Percentiles rank a stretch among this genome's conserved stretches.
Evolutionary conservation across 2,888 invertebrate genomes (phyloP).

Genomic region (Helleia helle): DNA sequence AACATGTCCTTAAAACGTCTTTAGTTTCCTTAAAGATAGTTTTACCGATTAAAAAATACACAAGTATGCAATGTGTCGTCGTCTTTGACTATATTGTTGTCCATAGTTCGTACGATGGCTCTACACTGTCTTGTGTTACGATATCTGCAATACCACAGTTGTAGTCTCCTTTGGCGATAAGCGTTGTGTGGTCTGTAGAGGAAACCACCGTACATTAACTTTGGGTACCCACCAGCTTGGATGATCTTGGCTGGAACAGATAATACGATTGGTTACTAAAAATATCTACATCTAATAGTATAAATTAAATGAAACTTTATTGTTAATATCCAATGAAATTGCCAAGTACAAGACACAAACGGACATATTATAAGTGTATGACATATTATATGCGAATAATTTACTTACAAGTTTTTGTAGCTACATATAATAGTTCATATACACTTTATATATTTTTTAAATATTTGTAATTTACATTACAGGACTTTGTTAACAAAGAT

Average conservation of each 20-base stretch:
- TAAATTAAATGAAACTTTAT: too few species aligned
- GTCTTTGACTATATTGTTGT: constrained; percentile 20
- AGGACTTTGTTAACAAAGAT: too few species aligned
- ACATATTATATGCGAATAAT: too few species aligned
- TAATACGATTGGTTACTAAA: background rate
- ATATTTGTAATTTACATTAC: too few species aligned
- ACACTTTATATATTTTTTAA: too few species aligned
- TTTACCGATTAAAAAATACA: constrained; percentile 14
- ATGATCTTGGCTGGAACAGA: constrained; percentile 18
- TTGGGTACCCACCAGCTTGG: constrained; percentile 31
- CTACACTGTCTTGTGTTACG: constrained; percentile 25
- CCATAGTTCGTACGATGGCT: constrained; percentile 25
- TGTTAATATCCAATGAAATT: too few species aligned
- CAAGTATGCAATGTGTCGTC: constrained; percentile 19
- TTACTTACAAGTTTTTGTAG: too few species aligned
- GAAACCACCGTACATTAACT: constrained; percentile 34
- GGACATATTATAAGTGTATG: too few species aligned
- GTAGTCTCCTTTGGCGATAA: constrained; percentile 30
- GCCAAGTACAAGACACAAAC: too few species aligned
- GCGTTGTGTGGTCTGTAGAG: constrained; percentile 41
- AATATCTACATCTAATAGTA: background rate
- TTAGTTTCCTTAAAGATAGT: background rate
- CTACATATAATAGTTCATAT: too few species aligned
- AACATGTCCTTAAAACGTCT: too few species aligned
- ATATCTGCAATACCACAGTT: constrained; percentile 41